These are phyloP conservation scores for Uropsilus gracilis DNA, from an alignment of 2,113 vertebrate genomes.

Conservation along the genomic window DNA sequence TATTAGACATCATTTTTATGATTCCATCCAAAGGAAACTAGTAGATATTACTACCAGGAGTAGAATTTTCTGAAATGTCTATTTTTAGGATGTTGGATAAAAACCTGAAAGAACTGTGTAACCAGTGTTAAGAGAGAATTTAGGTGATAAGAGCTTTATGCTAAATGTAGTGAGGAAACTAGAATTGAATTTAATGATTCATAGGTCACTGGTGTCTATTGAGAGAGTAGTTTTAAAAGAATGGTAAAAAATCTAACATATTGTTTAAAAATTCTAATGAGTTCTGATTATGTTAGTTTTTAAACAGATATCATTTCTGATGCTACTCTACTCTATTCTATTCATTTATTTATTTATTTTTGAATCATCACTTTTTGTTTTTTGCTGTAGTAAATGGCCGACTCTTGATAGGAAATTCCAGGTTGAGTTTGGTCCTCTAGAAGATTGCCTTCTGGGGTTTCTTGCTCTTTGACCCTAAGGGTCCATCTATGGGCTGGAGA, in stretches of 20 bases:
- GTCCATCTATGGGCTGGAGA: no score
- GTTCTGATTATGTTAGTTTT: conserved; percentile 10
- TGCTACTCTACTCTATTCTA: no score
- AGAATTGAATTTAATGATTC: not conserved
- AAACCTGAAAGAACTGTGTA: not conserved
- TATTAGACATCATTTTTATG: not conserved
- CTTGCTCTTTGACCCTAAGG: no score
- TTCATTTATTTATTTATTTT: no score
- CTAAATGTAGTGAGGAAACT: not conserved
- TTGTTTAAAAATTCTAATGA: not conserved
- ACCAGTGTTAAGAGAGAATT: not conserved
- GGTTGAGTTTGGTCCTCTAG: no score
- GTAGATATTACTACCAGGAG: not conserved
- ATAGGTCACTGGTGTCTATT: not conserved
- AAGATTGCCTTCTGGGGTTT: no score
- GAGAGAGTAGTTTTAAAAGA: not conserved
- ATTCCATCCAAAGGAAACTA: not conserved
- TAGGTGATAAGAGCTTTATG: not conserved
- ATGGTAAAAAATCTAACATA: not conserved
- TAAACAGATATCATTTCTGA: not conserved
- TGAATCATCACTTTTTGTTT: no score
- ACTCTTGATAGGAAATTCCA: no score
- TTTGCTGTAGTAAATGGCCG: no score
- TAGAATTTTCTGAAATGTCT: not conserved
- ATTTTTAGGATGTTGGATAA: not conserved